Percentiles rank a stretch among this genome's conserved stretches.
Evolutionary conservation across 2,797 vertebrate genomes (phyloP).

Genomic region (Otolemur crassicaudatus): DNA sequence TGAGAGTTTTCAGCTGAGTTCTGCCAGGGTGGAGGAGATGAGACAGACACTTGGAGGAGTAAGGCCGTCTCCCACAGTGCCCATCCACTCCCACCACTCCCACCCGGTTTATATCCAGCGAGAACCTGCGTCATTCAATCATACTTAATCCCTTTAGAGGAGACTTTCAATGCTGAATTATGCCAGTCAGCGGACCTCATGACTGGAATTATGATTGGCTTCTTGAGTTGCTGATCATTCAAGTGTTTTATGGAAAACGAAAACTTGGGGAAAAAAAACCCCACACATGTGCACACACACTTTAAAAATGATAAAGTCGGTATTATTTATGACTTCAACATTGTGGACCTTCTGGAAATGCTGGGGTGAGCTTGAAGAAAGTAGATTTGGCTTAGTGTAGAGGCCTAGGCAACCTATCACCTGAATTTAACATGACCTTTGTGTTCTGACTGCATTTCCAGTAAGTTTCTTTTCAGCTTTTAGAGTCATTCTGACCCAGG

Average conservation of each 20-base stretch:
- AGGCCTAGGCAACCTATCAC: not conserved
- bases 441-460: not conserved
- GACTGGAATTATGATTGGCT: not conserved
- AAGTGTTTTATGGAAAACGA: slow-evolving; percentile 20
- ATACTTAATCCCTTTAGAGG: not conserved
- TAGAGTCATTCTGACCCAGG: not conserved
- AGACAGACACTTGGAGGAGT: not conserved
- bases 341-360: not conserved
- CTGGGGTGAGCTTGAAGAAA: not conserved
- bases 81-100: rapidly evolving
- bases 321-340: not conserved
- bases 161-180: not conserved
- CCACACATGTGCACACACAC: rapidly evolving
- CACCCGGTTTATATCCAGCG: rapidly evolving
- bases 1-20: not conserved
- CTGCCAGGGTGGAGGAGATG: not conserved
- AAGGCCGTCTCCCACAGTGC: not conserved
- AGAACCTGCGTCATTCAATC: not conserved
- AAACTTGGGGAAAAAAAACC: not conserved
- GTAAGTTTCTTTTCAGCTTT: not conserved
- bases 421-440: not conserved
- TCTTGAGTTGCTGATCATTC: not conserved
- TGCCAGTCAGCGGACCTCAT: not conserved
- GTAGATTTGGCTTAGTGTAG: not conserved
- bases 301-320: not conserved